A percentile compares a stretch with the other conserved stretches of the same genome.
Evolutionary conservation across 2,888 invertebrate genomes (phyloP).

Genomic region (Calameuta filiformis): DNA sequence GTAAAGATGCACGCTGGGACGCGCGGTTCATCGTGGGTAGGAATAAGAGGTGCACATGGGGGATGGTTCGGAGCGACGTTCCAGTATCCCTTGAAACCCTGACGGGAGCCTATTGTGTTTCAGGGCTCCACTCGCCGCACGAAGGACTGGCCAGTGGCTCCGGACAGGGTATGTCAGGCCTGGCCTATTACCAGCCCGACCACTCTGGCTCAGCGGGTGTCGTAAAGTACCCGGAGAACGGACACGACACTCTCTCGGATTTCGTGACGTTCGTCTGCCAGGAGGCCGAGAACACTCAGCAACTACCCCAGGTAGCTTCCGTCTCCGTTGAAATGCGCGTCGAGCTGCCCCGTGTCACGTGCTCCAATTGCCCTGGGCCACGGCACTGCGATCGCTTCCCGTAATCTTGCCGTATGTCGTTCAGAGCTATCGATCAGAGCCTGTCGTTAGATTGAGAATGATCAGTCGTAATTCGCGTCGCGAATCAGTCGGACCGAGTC

Average conservation of each 20-base stretch:
- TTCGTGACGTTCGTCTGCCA: slow-evolving; percentile 98
- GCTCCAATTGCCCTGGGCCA: slow-evolving; percentile 54
- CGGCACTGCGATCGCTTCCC: no score
- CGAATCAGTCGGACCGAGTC: background rate
- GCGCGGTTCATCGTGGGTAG: no score
- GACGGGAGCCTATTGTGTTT: slow-evolving; percentile 45
- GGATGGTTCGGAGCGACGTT: background rate
- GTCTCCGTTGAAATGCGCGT: slow-evolving; percentile 31
- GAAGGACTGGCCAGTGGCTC: slow-evolving; percentile 68
- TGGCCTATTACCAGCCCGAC: slow-evolving; percentile 70
- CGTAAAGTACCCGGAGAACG: slow-evolving; percentile 83
- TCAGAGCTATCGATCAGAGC: no score
- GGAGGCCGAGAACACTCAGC: slow-evolving; percentile 84
- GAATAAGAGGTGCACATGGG: background rate
- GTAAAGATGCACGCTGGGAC: no score
- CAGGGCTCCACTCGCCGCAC: slow-evolving; percentile 68
- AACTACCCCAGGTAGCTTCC: slow-evolving; percentile 77
- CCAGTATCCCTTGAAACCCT: background rate
- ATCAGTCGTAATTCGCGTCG: no score
- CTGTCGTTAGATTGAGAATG: no score
- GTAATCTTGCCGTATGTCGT: no score
- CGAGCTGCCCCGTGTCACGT: slow-evolving; percentile 49
- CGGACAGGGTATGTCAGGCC: slow-evolving; percentile 67
- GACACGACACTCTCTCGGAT: slow-evolving; percentile 92
- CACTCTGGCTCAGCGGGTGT: slow-evolving; percentile 66